Percentiles rank a stretch among this genome's conserved stretches.
These are phyloP conservation scores for Trichopria drosophilae DNA, from an alignment of 2,888 invertebrate species.

Conservation along the genomic window DNA sequence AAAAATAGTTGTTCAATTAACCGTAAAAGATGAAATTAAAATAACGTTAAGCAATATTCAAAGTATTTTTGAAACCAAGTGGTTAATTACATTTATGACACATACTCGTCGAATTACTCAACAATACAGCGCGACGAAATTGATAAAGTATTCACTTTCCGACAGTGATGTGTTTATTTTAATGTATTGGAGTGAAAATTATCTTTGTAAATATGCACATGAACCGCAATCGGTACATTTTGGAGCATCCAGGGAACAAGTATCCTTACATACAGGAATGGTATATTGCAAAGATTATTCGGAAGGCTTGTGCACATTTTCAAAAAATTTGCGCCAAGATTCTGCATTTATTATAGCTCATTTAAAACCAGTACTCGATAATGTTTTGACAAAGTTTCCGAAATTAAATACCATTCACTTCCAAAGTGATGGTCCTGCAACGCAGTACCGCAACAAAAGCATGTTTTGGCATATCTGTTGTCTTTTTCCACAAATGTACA, in stretches of 20 bases:
- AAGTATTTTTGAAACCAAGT: no score
- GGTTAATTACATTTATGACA: no score
- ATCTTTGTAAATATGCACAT: conserved; percentile 17
- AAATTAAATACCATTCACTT: conserved; percentile 17
- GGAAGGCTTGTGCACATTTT: conserved; percentile 21
- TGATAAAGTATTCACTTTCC: no score
- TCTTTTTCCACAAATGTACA: not conserved
- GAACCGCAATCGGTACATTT: conserved; percentile 21
- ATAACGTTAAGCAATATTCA: no score
- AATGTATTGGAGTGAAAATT: conserved; percentile 24
- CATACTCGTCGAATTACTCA: no score
- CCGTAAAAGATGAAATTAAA: no score
- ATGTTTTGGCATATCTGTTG: conserved; percentile 15
- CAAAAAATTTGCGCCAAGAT: conserved; percentile 22
- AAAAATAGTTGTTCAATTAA: no score
- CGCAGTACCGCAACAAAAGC: conserved; percentile 19
- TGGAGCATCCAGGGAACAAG: conserved; percentile 18
- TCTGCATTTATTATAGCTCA: conserved; percentile 22
- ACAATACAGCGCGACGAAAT: no score
- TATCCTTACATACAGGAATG: conserved; percentile 25
- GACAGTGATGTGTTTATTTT: no score
- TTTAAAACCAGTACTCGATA: conserved; percentile 12
- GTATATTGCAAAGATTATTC: conserved; percentile 8
- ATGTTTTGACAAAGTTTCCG: conserved; percentile 7
- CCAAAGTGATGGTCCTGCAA: conserved; percentile 15